A percentile compares a stretch with the other conserved stretches of the same genome.
These are phyloP conservation scores for Dolichotis patagonum DNA, from an alignment of 2,113 vertebrate genomes.

Conservation along the genomic window DNA sequence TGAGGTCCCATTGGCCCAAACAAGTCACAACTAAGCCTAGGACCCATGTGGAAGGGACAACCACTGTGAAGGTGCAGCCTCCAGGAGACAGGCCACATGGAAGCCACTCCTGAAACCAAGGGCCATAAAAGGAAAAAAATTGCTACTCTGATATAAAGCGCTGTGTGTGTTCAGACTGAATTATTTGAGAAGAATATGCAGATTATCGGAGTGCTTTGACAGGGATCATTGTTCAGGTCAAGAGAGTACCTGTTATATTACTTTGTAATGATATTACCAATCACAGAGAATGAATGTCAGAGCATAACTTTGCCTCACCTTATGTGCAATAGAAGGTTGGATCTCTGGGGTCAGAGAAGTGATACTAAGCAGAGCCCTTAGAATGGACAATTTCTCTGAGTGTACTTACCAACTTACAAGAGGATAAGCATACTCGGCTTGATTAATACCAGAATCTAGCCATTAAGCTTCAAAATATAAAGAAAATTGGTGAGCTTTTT, in stretches of 20 bases:
- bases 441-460: background rate
- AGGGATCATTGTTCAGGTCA: background rate
- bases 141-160: background rate
- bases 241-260: background rate
- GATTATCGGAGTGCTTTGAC: background rate
- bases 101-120: background rate
- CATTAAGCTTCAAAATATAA: no score
- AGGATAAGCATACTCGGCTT: background rate
- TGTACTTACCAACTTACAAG: background rate
- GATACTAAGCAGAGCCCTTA: background rate
- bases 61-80: background rate
- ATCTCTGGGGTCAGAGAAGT: background rate
- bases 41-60: background rate
- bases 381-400: background rate
- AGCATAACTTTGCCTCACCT: background rate
- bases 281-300: background rate
- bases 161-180: background rate
- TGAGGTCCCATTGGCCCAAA: background rate
- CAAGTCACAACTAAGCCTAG: background rate
- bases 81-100: background rate
- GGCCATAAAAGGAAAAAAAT: accelerated
- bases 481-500: background rate
- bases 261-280: background rate
- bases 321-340: background rate
- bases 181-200: background rate